Evolutionary conservation across 2,113 vertebrate genomes (phyloP).

Genomic region (Phrynosoma blainvillii): DNA sequence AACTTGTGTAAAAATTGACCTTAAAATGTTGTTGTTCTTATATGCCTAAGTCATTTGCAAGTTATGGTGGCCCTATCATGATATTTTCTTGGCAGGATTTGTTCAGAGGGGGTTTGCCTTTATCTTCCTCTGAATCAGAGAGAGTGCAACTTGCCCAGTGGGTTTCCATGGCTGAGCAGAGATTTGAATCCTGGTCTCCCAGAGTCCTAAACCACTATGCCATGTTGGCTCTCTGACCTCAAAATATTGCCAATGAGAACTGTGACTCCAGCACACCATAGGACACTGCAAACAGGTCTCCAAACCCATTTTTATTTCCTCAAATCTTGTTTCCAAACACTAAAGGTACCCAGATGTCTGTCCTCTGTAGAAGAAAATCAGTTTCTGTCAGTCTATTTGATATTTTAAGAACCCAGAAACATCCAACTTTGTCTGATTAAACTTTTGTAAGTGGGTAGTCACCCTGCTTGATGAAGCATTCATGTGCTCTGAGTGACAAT

Average conservation of each 20-base stretch:
- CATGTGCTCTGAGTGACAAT: conserved; percentile 53
- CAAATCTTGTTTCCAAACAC: not conserved
- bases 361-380: conserved; percentile 26
- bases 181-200: no score
- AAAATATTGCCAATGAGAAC: no score
- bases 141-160: no score
- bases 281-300: not conserved
- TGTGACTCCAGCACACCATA: not conserved
- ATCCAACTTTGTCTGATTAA: conserved; percentile 7
- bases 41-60: no score
- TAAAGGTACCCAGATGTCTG: conserved; percentile 18
- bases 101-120: no score
- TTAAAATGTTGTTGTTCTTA: not conserved
- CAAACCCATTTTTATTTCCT: not conserved
- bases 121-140: no score
- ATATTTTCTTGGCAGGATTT: no score
- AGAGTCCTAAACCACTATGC: no score
- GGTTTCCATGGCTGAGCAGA: no score
- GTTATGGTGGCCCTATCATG: no score
- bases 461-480: conserved; percentile 40
- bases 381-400: conserved; percentile 46
- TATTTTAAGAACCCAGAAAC: conserved; percentile 20
- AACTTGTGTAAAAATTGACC: not conserved
- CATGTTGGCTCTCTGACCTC: no score
- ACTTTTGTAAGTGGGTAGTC: conserved; percentile 13